Base-by-base conservation (phyloP, 2,888 invertebrate genomes). In the Drosophila lacicola region DNA sequence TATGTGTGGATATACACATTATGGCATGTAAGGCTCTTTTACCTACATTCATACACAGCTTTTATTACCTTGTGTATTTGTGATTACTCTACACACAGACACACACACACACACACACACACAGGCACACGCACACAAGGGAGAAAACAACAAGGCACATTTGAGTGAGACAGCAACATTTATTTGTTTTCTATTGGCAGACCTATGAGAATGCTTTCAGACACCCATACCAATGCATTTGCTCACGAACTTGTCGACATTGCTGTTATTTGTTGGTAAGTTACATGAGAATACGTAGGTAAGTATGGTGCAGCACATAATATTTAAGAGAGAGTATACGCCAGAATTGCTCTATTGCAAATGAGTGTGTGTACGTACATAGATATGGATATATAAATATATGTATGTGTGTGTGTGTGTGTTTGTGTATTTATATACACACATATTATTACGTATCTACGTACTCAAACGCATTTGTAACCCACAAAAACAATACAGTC, bases 81-180 rank as follows among this genome's bases (percentile, higher is more conserved):
- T 34, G 29, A 39, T 51, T 34, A 45, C 25, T 17, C n/a, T 4
- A n/a, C 2, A 14, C 21, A 14, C 14, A 37, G 14, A 3, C 19
- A 29, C 29, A 29, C 2, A 47, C 11, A 13, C 19, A 29, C 39
- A 19, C 29, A 33, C 39, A 5, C 10, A 14, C 13, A 13, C n/a
- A 4, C 33, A 10, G 10, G 6, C 8, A 21, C 10, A 6, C 6
- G 19, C 10, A 17, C 19, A 25, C 14, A 51, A 10, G 34, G 34
- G 10, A 53, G 41, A 19, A 33, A 37, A 41, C 21, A 68, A 53
- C 46, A 63, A 60, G 58, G 39, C 36, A 29, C 25, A 72, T 73
- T 73, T 69, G 55, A 73, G 67, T 45, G 71, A 74, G 71, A 74
- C 39, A 34, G 56, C 67, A 57, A 21, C 44, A 44, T 57, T 42